phyloP scores from a whole-genome alignment of 2,797 vertebrate genomes.

The Euthynnus affinis region DNA sequence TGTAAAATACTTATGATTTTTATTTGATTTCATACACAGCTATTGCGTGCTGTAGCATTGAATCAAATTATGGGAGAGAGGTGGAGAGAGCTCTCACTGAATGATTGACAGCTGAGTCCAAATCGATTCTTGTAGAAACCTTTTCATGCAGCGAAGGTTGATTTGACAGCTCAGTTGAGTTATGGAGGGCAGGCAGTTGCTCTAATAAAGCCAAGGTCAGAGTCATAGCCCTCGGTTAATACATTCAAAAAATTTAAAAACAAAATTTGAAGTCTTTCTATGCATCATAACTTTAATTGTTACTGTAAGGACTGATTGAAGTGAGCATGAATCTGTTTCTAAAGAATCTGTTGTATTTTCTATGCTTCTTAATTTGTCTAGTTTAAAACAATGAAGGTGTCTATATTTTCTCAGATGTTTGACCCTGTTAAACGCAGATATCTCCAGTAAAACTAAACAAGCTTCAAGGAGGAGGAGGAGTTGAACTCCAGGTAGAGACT shows the following conservation, averaged over 20 bases:
- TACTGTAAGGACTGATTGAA: background rate
- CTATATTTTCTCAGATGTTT: conserved; percentile 16
- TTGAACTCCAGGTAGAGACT: background rate
- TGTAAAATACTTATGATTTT: conserved; percentile 7
- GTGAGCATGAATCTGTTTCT: conserved; percentile 8
- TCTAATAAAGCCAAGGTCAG: conserved; percentile 47
- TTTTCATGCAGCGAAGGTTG: conserved; percentile 55
- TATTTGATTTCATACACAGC: conserved; percentile 9
- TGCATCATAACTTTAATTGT: conserved; percentile 21
- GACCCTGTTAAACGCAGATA: conserved; percentile 34
- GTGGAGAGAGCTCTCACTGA: background rate
- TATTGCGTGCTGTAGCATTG: background rate
- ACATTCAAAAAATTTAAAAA: background rate
- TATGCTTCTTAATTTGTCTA: no score
- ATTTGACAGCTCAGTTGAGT: conserved; percentile 61
- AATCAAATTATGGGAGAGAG: conserved; percentile 31
- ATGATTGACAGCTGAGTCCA: conserved; percentile 66
- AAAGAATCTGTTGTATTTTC: background rate
- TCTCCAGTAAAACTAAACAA: conserved; percentile 7
- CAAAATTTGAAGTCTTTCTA: conserved; percentile 3
- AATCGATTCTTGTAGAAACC: conserved; percentile 63
- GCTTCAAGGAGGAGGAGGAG: background rate
- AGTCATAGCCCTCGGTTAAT: conserved; percentile 5
- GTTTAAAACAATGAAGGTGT: no score
- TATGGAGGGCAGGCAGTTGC: conserved; percentile 11